A percentile compares a stretch with the other conserved stretches of the same genome.
Conservation (phyloP, 2,797 vertebrate species). For the Lagothrix lagotricha region DNA sequence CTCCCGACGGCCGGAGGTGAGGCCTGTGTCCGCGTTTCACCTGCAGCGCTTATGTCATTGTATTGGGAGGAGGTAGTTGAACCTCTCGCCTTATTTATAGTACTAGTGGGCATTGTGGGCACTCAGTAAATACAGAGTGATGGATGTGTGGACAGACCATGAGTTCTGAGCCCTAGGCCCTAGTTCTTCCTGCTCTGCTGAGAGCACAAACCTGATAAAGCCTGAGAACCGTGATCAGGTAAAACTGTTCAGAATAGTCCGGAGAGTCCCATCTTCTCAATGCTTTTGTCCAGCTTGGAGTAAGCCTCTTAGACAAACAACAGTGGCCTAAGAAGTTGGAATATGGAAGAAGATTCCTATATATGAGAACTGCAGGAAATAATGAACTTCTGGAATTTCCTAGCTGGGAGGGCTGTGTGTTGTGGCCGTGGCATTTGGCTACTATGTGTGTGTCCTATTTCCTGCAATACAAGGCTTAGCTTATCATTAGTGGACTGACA, state of each 20-base stretch:
- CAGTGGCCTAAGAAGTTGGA: neutral
- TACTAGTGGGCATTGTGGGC: neutral
- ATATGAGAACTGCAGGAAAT: constrained; percentile 17
- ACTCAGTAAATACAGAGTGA: neutral
- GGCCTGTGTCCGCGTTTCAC: neutral
- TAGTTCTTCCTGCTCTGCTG: neutral
- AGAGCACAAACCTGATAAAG: neutral
- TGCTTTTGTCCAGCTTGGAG: neutral
- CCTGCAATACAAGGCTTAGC: neutral
- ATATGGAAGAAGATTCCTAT: constrained; percentile 32
- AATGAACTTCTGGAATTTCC: constrained; percentile 53
- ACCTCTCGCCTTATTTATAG: neutral
- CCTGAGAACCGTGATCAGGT: neutral
- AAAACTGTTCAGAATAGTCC: neutral
- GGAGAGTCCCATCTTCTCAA: neutral
- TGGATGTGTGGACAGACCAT: neutral
- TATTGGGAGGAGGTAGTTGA: neutral
- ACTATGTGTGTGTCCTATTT: neutral
- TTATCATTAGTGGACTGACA: neutral
- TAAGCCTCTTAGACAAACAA: neutral
- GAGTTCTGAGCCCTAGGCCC: neutral
- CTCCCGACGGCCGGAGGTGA: neutral
- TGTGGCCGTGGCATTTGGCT: constrained; percentile 42
- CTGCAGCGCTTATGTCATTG: no score
- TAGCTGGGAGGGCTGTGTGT: neutral